A percentile compares a stretch with the other conserved stretches of the same genome.
Evolutionary conservation across 2,113 vertebrate species (phyloP).

Genomic region (Menura novaehollandiae): DNA sequence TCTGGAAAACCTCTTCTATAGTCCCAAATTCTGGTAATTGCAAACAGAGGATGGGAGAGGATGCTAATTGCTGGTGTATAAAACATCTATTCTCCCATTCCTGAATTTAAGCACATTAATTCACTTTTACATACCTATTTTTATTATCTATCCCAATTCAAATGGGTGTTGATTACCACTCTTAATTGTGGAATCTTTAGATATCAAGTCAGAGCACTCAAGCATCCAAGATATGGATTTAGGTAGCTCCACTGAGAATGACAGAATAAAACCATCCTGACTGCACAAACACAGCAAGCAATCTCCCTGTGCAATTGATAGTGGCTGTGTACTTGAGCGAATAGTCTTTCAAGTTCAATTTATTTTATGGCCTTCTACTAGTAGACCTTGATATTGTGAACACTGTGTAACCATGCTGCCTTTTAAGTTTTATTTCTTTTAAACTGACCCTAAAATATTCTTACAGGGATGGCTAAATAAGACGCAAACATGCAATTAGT

Average conservation of each 20-base stretch:
- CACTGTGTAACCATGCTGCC: accelerated
- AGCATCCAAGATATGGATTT: neutral
- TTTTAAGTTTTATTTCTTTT: neutral
- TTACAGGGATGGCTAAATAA: neutral
- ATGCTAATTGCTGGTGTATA: neutral
- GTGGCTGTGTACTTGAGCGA: neutral
- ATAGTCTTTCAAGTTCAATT: neutral
- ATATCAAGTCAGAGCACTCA: neutral
- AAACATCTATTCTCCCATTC: neutral
- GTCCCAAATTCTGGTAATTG: neutral
- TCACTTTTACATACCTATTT: neutral
- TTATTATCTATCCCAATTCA: neutral
- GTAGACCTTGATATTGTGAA: neutral
- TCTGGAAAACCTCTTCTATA: neutral
- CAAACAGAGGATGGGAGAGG: neutral
- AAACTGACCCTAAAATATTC: neutral
- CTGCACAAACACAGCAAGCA: neutral
- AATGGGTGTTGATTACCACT: neutral
- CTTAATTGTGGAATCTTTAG: neutral
- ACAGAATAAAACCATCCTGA: neutral
- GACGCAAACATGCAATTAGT: neutral
- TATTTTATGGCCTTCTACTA: neutral
- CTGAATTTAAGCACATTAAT: neutral
- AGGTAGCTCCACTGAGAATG: neutral
- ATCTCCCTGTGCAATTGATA: neutral